Conservation (phyloP, 2,888 invertebrate genomes). For the Mythimna vitellina region DNA sequence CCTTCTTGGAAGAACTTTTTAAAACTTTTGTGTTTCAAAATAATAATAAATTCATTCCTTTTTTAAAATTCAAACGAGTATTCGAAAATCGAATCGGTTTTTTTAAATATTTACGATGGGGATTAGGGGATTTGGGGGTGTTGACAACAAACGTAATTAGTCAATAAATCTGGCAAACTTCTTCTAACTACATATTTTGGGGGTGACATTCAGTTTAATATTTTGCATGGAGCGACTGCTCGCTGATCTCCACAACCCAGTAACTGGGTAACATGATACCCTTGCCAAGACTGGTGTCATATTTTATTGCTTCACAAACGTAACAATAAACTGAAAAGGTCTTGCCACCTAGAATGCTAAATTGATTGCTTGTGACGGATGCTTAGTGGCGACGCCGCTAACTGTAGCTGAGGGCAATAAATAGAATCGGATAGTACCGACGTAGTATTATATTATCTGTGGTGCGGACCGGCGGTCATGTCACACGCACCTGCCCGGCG, state of each 20-base stretch:
- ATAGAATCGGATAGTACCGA: constrained; percentile 74
- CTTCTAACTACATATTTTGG: too few species aligned
- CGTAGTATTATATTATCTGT: constrained; percentile 2
- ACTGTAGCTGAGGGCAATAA: constrained; percentile 75
- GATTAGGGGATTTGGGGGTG: background rate
- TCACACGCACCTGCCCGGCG: constrained; percentile 83
- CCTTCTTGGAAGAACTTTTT: constrained; percentile 25
- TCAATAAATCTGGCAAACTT: background rate
- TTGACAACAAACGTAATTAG: background rate
- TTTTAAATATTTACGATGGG: background rate
- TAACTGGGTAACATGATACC: background rate
- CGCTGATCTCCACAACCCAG: too few species aligned
- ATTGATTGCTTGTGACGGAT: constrained; percentile 48
- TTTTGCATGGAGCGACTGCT: too few species aligned
- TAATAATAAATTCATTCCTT: constrained; percentile 13
- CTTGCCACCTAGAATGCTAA: constrained; percentile 23
- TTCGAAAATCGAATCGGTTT: background rate
- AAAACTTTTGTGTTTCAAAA: constrained; percentile 20
- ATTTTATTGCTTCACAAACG: background rate
- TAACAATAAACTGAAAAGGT: constrained; percentile 22
- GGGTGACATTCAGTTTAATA: too few species aligned
- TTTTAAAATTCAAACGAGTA: background rate
- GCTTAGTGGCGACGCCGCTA: constrained; percentile 53
- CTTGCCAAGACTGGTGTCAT: background rate
- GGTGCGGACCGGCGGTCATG: constrained; percentile 65